Conservation (phyloP, 2,797 vertebrate genomes). For the Halcyon badia region DNA sequence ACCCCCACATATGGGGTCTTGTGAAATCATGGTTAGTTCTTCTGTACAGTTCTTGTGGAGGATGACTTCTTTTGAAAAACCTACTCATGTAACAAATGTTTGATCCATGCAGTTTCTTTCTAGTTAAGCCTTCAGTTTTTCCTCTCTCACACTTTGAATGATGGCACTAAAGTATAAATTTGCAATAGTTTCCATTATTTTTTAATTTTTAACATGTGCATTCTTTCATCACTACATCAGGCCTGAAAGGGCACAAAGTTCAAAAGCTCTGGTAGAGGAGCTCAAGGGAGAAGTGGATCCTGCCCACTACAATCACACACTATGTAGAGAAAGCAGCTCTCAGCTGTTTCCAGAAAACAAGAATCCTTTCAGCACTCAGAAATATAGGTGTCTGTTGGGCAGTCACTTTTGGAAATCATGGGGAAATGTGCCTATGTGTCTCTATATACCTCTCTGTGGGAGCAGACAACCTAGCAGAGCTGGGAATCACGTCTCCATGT, state of each 20-base stretch:
- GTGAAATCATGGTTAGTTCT: slow-evolving; percentile 10
- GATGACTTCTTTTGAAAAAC: slow-evolving; percentile 17
- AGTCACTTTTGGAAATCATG: not conserved
- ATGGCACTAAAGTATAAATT: not conserved
- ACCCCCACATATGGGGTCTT: slow-evolving; percentile 12
- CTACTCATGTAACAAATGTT: not conserved
- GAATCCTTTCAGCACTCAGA: not conserved
- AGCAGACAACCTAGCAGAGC: not conserved
- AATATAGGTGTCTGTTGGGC: not conserved
- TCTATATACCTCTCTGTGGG: not conserved
- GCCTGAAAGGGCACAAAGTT: not conserved
- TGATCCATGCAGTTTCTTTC: not conserved
- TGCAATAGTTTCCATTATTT: not conserved
- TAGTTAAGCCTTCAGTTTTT: not conserved
- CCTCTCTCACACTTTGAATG: not conserved
- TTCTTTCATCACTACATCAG: not conserved
- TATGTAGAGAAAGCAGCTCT: not conserved
- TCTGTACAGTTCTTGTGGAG: not conserved
- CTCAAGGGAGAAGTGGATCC: not conserved
- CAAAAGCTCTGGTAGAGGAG: not conserved
- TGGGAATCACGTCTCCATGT: not conserved
- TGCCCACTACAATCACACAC: not conserved
- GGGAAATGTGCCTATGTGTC: not conserved
- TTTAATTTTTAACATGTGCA: not conserved
- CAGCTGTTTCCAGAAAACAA: not conserved